These are phyloP conservation scores for Himalopsyche kuldschensis DNA, from an alignment of 2,888 invertebrate species.

Conservation along the genomic window DNA sequence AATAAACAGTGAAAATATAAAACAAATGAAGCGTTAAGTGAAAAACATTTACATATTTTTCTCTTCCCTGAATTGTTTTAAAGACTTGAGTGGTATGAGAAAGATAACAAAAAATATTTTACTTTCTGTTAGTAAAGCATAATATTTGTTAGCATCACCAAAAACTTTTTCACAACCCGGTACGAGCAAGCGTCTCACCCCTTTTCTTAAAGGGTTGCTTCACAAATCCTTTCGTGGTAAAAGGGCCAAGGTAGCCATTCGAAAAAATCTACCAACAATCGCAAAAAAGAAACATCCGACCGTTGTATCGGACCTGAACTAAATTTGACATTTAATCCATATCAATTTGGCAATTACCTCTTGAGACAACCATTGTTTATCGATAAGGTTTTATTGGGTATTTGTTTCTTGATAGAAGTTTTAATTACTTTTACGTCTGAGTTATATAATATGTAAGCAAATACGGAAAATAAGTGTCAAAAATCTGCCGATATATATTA, in stretches of 20 bases:
- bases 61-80: no score
- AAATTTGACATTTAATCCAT: neutral
- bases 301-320: neutral
- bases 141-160: neutral
- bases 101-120: neutral
- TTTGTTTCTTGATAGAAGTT: no score
- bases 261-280: neutral
- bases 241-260: neutral
- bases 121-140: neutral
- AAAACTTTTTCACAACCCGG: neutral
- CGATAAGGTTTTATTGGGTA: no score
- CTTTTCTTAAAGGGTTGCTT: neutral
- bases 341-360: neutral
- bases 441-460: no score
- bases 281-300: neutral
- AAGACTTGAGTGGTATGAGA: neutral
- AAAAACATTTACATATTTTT: no score
- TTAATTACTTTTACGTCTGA: no score
- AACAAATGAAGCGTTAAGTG: no score
- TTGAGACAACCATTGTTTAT: neutral
- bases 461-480: no score
- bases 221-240: neutral
- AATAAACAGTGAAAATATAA: no score
- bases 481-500: no score
- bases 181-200: neutral